These are phyloP conservation scores for Rhadinocentrus ornatus DNA, from an alignment of 2,797 vertebrate species.

Conservation along the genomic window DNA sequence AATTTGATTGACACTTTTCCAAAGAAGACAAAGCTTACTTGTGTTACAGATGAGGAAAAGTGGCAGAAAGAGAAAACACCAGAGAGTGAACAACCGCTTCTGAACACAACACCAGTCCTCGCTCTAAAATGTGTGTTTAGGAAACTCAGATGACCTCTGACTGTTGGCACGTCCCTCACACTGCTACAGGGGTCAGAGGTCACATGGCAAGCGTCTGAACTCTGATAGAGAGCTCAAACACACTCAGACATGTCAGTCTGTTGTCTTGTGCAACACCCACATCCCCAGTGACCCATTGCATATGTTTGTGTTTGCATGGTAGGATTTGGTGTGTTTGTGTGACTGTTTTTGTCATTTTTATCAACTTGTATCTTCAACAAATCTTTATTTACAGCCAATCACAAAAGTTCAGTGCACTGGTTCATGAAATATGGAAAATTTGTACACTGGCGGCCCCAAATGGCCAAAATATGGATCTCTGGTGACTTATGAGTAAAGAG, in stretches of 20 bases:
- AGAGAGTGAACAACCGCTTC: neutral
- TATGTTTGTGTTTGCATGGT: conserved; percentile 12
- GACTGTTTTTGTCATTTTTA: neutral
- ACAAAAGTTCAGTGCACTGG: neutral
- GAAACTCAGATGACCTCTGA: conserved; percentile 71
- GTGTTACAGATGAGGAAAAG: neutral
- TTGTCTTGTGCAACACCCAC: conserved; percentile 48
- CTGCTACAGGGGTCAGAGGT: conserved; percentile 62
- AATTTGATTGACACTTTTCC: conserved; percentile 16
- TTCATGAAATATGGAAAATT: neutral
- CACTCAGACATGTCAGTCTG: conserved; percentile 59
- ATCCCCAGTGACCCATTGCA: conserved; percentile 6
- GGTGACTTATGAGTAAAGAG: neutral
- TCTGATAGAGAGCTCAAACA: conserved; percentile 74
- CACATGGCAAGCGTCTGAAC: conserved; percentile 65
- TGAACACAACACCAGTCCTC: conserved; percentile 18
- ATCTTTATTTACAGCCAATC: conserved; percentile 23
- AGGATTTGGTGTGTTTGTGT: conserved; percentile 3
- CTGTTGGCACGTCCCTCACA: conserved; percentile 62
- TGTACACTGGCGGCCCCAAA: conserved; percentile 20
- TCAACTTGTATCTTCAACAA: neutral
- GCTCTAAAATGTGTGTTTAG: conserved; percentile 55
- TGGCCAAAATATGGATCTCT: conserved; percentile 28
- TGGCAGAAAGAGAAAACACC: neutral
- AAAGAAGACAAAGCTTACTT: neutral